phyloP scores from a whole-genome alignment of 2,888 invertebrate species.

The Drosophila koepferae region DNA sequence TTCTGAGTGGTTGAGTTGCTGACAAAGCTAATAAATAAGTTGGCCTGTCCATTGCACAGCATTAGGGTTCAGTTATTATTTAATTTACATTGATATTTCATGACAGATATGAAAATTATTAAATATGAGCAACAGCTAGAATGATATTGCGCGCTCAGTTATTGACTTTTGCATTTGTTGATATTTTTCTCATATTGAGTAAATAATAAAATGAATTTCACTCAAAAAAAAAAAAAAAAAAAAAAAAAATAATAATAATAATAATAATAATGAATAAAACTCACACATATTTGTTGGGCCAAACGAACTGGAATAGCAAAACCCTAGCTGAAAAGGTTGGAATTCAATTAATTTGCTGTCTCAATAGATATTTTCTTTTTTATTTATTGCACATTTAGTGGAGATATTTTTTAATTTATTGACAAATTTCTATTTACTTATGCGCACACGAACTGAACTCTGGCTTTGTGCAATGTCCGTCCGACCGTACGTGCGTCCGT shows the following conservation, averaged over 20 bases:
- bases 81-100: background rate
- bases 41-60: background rate
- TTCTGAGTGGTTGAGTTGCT: background rate
- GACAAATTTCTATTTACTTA: background rate
- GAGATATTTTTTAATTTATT: slow-evolving; percentile 4
- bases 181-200: background rate
- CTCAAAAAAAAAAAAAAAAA: background rate
- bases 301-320: background rate
- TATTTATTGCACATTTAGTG: slow-evolving; percentile 11
- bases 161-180: background rate
- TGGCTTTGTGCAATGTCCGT: background rate
- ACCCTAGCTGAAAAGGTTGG: background rate
- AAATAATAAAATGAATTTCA: background rate
- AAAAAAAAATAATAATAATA: no score
- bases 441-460: background rate
- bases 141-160: background rate
- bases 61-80: background rate
- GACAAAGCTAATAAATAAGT: slow-evolving; percentile 7
- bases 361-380: slow-evolving; percentile 2
- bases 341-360: slow-evolving; percentile 1
- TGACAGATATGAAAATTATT: background rate
- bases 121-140: background rate
- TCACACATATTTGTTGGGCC: background rate
- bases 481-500: background rate
- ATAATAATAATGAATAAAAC: no score